Evolutionary conservation across 2,113 vertebrate genomes (phyloP).

Genomic region (Tachysurus vachellii): DNA sequence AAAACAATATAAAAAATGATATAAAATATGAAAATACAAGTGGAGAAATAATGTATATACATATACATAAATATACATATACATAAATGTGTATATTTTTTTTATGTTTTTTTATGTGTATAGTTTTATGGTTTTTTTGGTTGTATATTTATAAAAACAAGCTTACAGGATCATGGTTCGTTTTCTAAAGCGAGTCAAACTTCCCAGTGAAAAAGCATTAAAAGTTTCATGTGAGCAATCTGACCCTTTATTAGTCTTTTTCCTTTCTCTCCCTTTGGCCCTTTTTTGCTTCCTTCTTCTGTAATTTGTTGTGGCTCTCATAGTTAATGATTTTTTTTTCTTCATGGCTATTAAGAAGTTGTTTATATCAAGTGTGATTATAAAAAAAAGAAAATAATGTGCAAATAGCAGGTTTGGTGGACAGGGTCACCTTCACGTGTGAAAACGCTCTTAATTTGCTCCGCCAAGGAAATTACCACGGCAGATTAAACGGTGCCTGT

Average conservation of each 20-base stretch:
- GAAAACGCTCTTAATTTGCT: constrained; percentile 77
- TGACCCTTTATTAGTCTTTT: constrained; percentile 70
- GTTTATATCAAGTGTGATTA: constrained; percentile 80
- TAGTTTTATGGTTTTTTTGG: no score
- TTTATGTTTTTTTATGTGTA: no score
- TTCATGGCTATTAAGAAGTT: constrained; percentile 66
- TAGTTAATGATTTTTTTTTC: constrained; percentile 81
- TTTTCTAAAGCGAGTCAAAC: not conserved
- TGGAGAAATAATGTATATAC: no score
- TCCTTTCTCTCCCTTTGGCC: constrained; percentile 37
- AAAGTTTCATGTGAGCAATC: constrained; percentile 1
- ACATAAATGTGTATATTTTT: no score
- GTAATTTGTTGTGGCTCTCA: constrained; percentile 83
- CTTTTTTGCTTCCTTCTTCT: constrained; percentile 58
- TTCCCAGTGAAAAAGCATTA: no score
- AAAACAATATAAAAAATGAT: no score
- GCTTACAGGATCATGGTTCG: not conserved
- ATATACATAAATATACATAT: not conserved
- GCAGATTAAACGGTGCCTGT: constrained; percentile 61
- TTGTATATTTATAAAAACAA: no score
- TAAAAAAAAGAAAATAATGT: constrained; percentile 67
- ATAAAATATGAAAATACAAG: no score
- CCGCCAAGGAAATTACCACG: constrained; percentile 66
- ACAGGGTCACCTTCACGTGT: constrained; percentile 80
- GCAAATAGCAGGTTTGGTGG: constrained; percentile 68